phyloP scores from a whole-genome alignment of 2,888 invertebrate genomes.

The Ceratothoa steindachneri region DNA sequence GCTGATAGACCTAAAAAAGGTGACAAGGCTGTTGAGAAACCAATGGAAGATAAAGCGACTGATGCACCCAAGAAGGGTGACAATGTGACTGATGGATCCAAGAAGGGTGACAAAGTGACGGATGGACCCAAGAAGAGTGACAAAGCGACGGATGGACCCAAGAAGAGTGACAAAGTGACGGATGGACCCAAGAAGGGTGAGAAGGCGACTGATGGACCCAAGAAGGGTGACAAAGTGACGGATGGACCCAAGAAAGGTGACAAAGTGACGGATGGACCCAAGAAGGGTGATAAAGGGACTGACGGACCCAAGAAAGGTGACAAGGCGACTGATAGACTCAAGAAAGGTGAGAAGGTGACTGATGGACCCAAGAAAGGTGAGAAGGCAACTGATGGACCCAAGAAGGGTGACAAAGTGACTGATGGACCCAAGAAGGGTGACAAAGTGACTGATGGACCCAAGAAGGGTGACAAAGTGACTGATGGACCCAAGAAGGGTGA shows the following conservation, averaged over 20 bases:
- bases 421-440: background rate
- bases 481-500: background rate
- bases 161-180: background rate
- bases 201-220: background rate
- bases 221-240: background rate
- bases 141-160: background rate
- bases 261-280: background rate
- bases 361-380: background rate
- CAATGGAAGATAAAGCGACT: background rate
- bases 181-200: background rate
- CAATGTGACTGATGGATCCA: background rate
- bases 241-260: background rate
- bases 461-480: background rate
- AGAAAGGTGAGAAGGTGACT: background rate
- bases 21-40: background rate
- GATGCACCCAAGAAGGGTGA: background rate
- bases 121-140: background rate
- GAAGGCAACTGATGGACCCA: background rate
- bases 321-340: background rate
- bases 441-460: background rate
- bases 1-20: background rate
- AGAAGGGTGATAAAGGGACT: background rate
- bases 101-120: background rate
- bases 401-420: background rate
- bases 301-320: background rate